Conservation (phyloP, 1,140 invertebrate species). For the Pseudomyrmex concolor region DNA sequence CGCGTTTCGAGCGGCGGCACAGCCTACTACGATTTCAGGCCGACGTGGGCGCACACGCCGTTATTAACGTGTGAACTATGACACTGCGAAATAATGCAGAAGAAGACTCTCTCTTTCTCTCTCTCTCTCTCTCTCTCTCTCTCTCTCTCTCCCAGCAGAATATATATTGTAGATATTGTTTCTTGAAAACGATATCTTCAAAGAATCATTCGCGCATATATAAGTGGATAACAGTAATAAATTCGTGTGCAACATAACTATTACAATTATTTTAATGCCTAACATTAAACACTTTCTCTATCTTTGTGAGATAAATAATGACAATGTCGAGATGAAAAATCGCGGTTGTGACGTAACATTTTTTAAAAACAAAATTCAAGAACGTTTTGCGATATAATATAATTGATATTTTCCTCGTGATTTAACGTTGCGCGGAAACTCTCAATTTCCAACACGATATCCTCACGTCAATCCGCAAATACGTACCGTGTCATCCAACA, state of each 20-base stretch:
- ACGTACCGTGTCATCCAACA: not conserved
- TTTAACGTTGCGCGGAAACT: not conserved
- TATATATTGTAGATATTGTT: not conserved
- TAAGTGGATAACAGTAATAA: no score
- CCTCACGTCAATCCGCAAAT: not conserved
- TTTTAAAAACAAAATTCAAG: not conserved
- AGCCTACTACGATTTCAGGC: slow-evolving; percentile 38
- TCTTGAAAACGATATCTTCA: not conserved
- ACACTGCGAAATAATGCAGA: slow-evolving; percentile 49
- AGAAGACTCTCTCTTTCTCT: not conserved
- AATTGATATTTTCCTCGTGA: not conserved
- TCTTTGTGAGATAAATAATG: not conserved
- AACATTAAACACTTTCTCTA: not conserved
- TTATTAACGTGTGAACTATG: slow-evolving; percentile 60
- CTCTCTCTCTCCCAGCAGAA: not conserved
- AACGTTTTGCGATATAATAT: not conserved
- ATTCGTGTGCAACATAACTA: no score
- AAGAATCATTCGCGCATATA: not conserved
- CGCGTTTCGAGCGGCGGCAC: slow-evolving; percentile 45
- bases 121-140: not conserved
- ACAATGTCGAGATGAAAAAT: not conserved
- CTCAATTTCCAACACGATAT: not conserved
- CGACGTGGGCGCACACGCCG: slow-evolving; percentile 54
- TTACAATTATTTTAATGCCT: not conserved
- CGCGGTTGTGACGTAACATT: not conserved